Evolutionary conservation across 2,113 vertebrate genomes (phyloP).

Genomic region (Propithecus coquereli): DNA sequence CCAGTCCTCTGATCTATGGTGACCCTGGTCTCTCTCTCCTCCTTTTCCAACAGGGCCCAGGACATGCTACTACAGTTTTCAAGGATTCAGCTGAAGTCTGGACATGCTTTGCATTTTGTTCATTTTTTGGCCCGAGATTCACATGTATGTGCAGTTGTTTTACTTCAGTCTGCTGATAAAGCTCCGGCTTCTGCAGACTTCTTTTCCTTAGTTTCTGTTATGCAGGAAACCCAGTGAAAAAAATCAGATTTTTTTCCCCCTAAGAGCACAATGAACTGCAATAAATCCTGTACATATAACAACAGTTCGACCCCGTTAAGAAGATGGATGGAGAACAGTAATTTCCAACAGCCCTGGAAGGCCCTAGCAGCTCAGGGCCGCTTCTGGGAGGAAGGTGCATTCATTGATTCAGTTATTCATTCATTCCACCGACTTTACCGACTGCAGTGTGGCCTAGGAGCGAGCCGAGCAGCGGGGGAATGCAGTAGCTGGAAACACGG

Average conservation of each 20-base stretch:
- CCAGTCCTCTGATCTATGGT: neutral
- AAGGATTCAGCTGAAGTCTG: constrained; percentile 34
- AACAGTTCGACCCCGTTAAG: neutral
- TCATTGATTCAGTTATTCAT: neutral
- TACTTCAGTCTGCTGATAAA: constrained; percentile 70
- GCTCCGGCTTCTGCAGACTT: constrained; percentile 28
- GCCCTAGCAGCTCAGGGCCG: neutral
- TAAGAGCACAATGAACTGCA: constrained; percentile 43
- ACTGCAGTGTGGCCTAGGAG: neutral
- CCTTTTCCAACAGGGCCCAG: neutral
- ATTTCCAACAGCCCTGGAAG: neutral
- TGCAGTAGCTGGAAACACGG: rapidly evolving
- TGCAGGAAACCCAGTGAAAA: constrained; percentile 44
- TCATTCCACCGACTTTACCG: neutral
- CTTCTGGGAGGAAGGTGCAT: neutral
- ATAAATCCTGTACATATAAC: constrained; percentile 27
- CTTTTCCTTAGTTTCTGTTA: constrained; percentile 43
- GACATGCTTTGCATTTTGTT: constrained; percentile 44
- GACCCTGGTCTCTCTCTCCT: neutral
- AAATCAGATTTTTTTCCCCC: neutral
- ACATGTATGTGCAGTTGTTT: constrained; percentile 55
- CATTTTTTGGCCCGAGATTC: constrained; percentile 52
- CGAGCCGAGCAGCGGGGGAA: rapidly evolving
- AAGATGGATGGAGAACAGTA: neutral
- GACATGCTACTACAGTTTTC: constrained; percentile 44